Conservation (phyloP, 2,888 invertebrate species). For the Sinelater perroti region DNA sequence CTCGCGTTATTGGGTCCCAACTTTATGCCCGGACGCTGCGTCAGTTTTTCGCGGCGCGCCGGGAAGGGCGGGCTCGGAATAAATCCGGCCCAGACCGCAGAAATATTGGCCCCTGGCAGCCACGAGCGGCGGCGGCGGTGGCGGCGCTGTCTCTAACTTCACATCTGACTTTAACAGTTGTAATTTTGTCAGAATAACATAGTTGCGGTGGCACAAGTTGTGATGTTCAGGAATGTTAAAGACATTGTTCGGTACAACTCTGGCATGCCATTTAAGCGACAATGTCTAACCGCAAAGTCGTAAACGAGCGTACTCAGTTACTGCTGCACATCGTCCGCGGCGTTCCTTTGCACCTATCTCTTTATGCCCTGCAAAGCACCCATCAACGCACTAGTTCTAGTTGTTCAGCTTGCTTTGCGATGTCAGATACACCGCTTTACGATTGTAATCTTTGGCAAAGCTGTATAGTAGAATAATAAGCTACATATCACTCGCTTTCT, state of each 20-base stretch:
- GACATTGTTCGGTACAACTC: slow-evolving; percentile 37
- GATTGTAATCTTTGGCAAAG: too few relatives aligned
- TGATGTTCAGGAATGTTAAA: slow-evolving; percentile 39
- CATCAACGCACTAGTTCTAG: too few relatives aligned
- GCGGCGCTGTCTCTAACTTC: slow-evolving; percentile 32
- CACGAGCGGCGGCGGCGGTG: slow-evolving; percentile 18
- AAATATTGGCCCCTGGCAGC: slow-evolving; percentile 24
- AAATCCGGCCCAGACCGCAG: slow-evolving; percentile 23
- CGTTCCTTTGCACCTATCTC: slow-evolving; percentile 8
- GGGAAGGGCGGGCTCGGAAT: slow-evolving; percentile 14
- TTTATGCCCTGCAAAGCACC: too few relatives aligned
- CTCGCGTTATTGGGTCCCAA: slow-evolving; percentile 4
- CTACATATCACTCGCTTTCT: too few relatives aligned
- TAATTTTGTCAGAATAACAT: slow-evolving; percentile 39
- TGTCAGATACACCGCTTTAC: too few relatives aligned
- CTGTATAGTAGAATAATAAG: too few relatives aligned
- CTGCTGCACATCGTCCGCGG: slow-evolving; percentile 22
- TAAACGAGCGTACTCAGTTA: slow-evolving; percentile 28
- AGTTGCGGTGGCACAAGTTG: slow-evolving; percentile 36
- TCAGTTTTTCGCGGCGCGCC: not conserved
- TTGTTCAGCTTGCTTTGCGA: too few relatives aligned
- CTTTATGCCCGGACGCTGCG: slow-evolving; percentile 8
- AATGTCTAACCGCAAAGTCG: slow-evolving; percentile 32
- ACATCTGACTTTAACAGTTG: slow-evolving; percentile 36
- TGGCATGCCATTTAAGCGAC: slow-evolving; percentile 35